phyloP scores from a whole-genome alignment of 1,140 invertebrate species.

The Manduca sexta region DNA sequence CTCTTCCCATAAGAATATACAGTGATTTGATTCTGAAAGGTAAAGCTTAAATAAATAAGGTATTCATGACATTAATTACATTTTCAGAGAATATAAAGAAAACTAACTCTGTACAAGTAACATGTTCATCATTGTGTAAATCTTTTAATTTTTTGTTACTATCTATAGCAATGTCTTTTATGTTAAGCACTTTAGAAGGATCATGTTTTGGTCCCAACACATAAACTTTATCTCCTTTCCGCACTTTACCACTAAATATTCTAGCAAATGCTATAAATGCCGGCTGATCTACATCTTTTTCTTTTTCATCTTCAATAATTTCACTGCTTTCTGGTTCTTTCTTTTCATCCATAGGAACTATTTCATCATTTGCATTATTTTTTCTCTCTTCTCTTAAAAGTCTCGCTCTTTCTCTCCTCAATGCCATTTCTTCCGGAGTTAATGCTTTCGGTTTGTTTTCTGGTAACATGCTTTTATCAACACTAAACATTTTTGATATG shows the following conservation, averaged over 20 bases:
- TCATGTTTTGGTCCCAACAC: constrained; percentile 94
- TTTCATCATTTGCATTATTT: constrained; percentile 49
- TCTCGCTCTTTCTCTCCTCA: constrained; percentile 80
- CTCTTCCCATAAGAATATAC: constrained; percentile 95
- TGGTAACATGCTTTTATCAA: constrained; percentile 81
- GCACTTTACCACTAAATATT: constrained; percentile 92
- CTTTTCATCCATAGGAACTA: constrained; percentile 63
- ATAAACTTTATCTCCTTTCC: constrained; percentile 84
- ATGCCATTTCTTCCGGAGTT: constrained; percentile 83
- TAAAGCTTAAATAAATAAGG: constrained; percentile 5
- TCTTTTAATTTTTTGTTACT: constrained; percentile 77
- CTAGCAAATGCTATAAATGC: constrained; percentile 95
- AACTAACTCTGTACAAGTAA: constrained; percentile 68
- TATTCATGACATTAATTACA: neutral
- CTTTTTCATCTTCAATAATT: constrained; percentile 33
- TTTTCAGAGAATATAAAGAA: constrained; percentile 3
- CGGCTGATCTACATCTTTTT: constrained; percentile 73
- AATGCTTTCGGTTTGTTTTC: constrained; percentile 83
- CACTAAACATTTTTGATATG: constrained; percentile 96
- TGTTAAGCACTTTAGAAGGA: constrained; percentile 76
- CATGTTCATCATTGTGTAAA: constrained; percentile 76
- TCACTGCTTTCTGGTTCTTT: constrained; percentile 52
- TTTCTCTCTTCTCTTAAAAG: constrained; percentile 75
- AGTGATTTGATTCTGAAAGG: constrained; percentile 73
- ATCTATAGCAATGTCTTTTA: constrained; percentile 70